phyloP scores from a whole-genome alignment of 2,797 vertebrate genomes.

The Luscinia luscinia region DNA sequence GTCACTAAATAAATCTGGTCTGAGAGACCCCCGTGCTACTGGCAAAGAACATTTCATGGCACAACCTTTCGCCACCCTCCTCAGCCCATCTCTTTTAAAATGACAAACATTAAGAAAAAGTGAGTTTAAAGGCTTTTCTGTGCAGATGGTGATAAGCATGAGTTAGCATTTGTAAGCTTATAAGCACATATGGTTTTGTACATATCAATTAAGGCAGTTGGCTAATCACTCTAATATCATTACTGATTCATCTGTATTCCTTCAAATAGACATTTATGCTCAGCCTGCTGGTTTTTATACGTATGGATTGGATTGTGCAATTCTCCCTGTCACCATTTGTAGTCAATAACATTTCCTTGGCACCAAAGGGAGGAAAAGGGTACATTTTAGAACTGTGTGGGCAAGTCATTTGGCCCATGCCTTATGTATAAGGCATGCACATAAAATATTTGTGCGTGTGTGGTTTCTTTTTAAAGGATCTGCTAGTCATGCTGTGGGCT shows the following conservation, averaged over 20 bases:
- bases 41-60: neutral
- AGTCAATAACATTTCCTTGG: slow-evolving; percentile 62
- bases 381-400: slow-evolving; percentile 64
- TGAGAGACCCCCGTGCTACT: neutral
- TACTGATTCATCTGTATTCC: slow-evolving; percentile 67
- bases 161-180: slow-evolving; percentile 70
- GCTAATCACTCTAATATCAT: slow-evolving; percentile 66
- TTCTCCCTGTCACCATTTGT: slow-evolving; percentile 32
- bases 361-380: slow-evolving; percentile 48
- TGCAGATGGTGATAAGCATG: slow-evolving; percentile 59
- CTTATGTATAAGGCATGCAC: slow-evolving; percentile 55
- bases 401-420: slow-evolving; percentile 59
- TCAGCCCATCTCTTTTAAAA: slow-evolving; percentile 21
- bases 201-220: slow-evolving; percentile 67
- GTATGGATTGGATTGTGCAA: slow-evolving; percentile 38
- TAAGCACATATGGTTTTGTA: slow-evolving; percentile 69
- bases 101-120: slow-evolving; percentile 51
- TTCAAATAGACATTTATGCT: slow-evolving; percentile 64
- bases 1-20: slow-evolving; percentile 19
- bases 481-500: slow-evolving; percentile 50
- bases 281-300: slow-evolving; percentile 26
- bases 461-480: slow-evolving; percentile 65
- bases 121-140: slow-evolving; percentile 55
- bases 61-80: neutral
- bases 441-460: slow-evolving; percentile 61